Evolutionary conservation across 1,140 invertebrate genomes (phyloP), one percentile per base, ranked within the genome.

Genomic region (Micrasema minimum): DNA sequence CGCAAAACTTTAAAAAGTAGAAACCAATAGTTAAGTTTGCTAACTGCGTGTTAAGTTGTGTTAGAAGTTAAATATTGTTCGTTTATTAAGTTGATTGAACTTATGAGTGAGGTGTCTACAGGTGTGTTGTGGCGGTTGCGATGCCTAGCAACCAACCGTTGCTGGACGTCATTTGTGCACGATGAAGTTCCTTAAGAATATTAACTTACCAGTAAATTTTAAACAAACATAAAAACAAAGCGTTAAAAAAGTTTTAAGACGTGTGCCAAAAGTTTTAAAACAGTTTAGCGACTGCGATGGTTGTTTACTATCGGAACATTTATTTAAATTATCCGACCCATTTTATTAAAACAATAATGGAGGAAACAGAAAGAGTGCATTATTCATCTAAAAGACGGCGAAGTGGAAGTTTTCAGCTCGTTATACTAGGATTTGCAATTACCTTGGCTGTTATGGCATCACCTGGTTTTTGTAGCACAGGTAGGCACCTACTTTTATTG

Each of bases 61-160:
- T 37, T 35, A 18, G 26, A 37, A 51, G 20, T 51, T 31, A 37
- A 37, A 50, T 51, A 18, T 38, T 66, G 7, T 66, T 64, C 10
- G 35, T 70, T 70, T 50, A 70, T 55, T 18, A 71, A 71, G 69
- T 71, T 71, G 62, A 71, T 66, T 66, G 62, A 71, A 71, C 69
- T 71, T 66, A 55, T 69, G 51, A 41, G 66, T 66, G 71, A 72
- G 57, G 57, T 69, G 71, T 69, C 71, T 66, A 72, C 71, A 72
- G 71, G 71, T 72, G 71, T 72, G 71, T 72, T 72, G 71, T 72
- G 71, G 66, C 64, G 43, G 66, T 72, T 66, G 59, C 66, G 66
- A 66, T 66, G 61, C 71, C 66, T 72, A 66, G 71, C 71, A 72
- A 72, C 71, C 57, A 45, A 64, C 67, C 67, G 67, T 69, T 69